These are phyloP conservation scores for Drosophila rhopaloa DNA, from an alignment of 1,140 invertebrate genomes.

Conservation along the genomic window DNA sequence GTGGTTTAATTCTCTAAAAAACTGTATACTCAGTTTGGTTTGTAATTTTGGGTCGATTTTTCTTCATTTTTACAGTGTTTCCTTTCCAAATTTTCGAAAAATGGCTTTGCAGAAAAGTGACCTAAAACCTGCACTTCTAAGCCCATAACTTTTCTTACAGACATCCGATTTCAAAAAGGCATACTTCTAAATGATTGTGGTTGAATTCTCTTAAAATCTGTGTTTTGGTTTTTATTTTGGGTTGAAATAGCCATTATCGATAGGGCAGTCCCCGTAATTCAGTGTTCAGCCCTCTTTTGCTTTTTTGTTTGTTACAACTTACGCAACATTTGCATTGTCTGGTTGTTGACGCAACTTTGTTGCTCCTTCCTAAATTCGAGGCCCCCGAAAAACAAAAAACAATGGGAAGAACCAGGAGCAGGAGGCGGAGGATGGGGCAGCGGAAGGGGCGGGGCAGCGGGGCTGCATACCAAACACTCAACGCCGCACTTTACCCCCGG, in stretches of 20 bases:
- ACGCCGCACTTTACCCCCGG: constrained; percentile 74
- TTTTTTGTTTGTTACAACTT: constrained; percentile 23
- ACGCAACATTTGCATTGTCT: constrained; percentile 51
- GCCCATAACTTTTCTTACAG: too few relatives aligned
- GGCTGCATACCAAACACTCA: constrained; percentile 78
- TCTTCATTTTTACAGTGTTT: too few relatives aligned
- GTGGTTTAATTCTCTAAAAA: too few relatives aligned
- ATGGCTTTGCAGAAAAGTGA: too few relatives aligned
- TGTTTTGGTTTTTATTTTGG: neutral
- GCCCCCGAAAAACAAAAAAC: constrained; percentile 25
- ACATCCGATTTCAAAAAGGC: too few relatives aligned
- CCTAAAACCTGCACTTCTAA: neutral
- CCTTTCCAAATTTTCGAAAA: too few relatives aligned
- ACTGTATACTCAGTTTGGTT: too few relatives aligned
- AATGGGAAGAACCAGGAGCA: constrained; percentile 39
- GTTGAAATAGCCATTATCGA: constrained; percentile 1
- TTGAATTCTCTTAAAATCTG: too few relatives aligned
- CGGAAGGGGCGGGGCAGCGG: neutral
- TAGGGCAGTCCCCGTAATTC: constrained; percentile 13
- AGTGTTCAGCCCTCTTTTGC: constrained; percentile 15
- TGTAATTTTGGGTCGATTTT: neutral
- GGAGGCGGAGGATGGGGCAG: neutral
- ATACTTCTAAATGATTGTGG: too few relatives aligned
- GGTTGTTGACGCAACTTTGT: constrained; percentile 45
- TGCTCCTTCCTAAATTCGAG: constrained; percentile 45